Conservation (phyloP, 1,140 invertebrate genomes). For the Copidosoma floridanum region DNA sequence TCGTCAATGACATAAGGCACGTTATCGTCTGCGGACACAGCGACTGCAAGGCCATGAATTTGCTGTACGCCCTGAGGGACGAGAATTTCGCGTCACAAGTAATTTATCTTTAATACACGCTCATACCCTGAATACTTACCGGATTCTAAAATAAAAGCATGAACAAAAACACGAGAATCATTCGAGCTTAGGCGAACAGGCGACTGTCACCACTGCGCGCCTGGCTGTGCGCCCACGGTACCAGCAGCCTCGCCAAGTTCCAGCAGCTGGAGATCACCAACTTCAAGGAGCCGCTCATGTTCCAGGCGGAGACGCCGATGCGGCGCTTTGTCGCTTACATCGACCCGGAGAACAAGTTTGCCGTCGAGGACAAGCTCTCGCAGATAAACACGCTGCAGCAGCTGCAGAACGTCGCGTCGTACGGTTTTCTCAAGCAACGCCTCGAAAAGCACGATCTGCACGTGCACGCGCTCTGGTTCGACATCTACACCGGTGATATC, state of each 20-base stretch:
- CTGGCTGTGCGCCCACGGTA: slow-evolving; percentile 87
- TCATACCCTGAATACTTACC: no score
- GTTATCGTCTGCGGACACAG: slow-evolving; percentile 96
- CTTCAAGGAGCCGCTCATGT: slow-evolving; percentile 74
- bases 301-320: slow-evolving; percentile 82
- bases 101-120: no score
- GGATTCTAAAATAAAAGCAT: no score
- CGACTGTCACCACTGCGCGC: slow-evolving; percentile 83
- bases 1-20: slow-evolving; percentile 89
- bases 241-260: slow-evolving; percentile 79
- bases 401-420: slow-evolving; percentile 90
- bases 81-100: slow-evolving; percentile 72
- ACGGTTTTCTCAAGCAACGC: slow-evolving; percentile 85
- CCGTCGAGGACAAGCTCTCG: slow-evolving; percentile 87
- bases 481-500: slow-evolving; percentile 94
- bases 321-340: slow-evolving; percentile 91
- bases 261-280: slow-evolving; percentile 69
- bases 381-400: slow-evolving; percentile 95
- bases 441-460: slow-evolving; percentile 80
- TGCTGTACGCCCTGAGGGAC: slow-evolving; percentile 80
- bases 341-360: slow-evolving; percentile 88
- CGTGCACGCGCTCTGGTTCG: slow-evolving; percentile 94
- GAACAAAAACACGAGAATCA: no score
- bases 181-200: slow-evolving; percentile 65
- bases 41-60: slow-evolving; percentile 97